Evolutionary conservation across 2,113 vertebrate species (phyloP).

Genomic region (Bostrychus sinensis): DNA sequence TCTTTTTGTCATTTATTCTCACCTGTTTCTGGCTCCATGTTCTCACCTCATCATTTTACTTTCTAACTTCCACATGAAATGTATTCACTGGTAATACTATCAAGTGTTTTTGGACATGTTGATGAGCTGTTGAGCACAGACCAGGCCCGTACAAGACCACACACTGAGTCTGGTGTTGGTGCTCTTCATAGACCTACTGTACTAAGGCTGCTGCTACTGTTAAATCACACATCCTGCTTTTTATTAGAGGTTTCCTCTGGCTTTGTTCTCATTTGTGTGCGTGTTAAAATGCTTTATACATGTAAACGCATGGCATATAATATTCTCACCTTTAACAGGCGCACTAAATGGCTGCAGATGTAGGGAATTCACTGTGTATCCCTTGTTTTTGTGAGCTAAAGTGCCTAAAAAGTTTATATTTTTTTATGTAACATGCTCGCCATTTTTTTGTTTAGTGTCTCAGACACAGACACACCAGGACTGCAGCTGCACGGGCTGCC

Average conservation of each 20-base stretch:
- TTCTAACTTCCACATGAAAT: too few relatives aligned
- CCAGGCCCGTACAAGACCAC: neutral
- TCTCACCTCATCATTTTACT: neutral
- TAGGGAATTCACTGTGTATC: slow-evolving; percentile 12
- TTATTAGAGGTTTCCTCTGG: slow-evolving; percentile 62
- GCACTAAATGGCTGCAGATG: slow-evolving; percentile 25
- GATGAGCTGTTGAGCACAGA: neutral
- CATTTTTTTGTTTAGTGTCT: too few relatives aligned
- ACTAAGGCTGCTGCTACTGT: slow-evolving; percentile 52
- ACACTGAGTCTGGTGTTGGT: neutral
- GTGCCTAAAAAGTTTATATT: neutral
- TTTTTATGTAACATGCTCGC: neutral
- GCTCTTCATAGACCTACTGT: neutral
- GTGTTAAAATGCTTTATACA: slow-evolving; percentile 56
- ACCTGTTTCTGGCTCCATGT: neutral
- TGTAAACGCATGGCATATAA: slow-evolving; percentile 63
- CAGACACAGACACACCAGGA: slow-evolving; percentile 9
- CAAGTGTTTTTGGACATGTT: neutral
- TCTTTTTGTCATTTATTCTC: slow-evolving; percentile 26
- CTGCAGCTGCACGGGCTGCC: slow-evolving; percentile 39
- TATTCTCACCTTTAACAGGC: slow-evolving; percentile 38
- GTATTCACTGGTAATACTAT: neutral
- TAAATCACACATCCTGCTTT: slow-evolving; percentile 65
- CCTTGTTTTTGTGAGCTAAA: neutral
- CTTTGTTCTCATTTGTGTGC: slow-evolving; percentile 47